These are phyloP conservation scores for Ornithorhynchus anatinus DNA, from an alignment of 2,113 vertebrate species.

Conservation along the genomic window DNA sequence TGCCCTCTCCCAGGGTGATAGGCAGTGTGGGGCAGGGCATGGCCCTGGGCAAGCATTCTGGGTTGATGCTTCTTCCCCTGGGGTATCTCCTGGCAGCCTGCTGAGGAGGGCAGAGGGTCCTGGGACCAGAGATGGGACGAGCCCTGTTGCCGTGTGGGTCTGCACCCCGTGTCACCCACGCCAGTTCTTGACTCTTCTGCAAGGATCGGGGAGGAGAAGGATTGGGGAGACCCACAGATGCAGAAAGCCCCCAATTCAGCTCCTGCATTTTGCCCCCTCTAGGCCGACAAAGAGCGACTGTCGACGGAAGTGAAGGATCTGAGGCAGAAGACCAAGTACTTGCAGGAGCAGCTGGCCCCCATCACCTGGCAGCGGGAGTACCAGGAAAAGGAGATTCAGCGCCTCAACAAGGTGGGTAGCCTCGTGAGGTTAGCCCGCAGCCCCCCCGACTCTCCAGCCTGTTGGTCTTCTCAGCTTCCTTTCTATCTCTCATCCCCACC, in stretches of 20 bases:
- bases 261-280: background rate
- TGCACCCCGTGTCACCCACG: too few species aligned
- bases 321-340: slow-evolving; percentile 88
- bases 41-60: too few species aligned
- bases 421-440: background rate
- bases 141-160: too few species aligned
- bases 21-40: background rate
- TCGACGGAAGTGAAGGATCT: slow-evolving; percentile 86
- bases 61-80: too few species aligned
- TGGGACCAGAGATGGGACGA: too few species aligned
- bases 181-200: too few species aligned
- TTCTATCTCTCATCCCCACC: background rate
- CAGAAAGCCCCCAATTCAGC: background rate
- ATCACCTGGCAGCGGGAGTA: slow-evolving; percentile 92
- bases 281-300: slow-evolving; percentile 92
- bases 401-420: slow-evolving; percentile 86
- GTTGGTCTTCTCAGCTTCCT: background rate
- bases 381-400: slow-evolving; percentile 95
- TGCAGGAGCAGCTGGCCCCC: slow-evolving; percentile 91
- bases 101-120: too few species aligned
- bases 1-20: too few species aligned
- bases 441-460: background rate
- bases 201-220: accelerated
- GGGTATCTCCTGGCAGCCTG: background rate
- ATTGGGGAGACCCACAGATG: background rate